Conservation (phyloP, 2,888 invertebrate genomes). For the Monochamus alternatus region DNA sequence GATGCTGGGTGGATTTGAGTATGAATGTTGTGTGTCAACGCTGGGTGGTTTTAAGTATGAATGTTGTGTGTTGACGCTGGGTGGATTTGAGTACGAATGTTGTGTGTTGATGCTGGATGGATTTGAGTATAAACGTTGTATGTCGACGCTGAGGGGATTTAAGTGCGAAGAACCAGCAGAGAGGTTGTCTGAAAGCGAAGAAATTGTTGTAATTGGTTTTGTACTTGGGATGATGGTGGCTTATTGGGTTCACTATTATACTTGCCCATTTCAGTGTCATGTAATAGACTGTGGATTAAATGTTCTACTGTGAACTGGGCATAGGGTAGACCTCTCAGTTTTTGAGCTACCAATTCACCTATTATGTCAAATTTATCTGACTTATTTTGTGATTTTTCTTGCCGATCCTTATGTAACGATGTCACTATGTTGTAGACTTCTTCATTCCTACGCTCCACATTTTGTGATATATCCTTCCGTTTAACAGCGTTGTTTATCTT, state of each 20-base stretch:
- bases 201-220: slow-evolving; percentile 25
- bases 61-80: no score
- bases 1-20: background rate
- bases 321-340: slow-evolving; percentile 32
- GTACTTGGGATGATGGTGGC: slow-evolving; percentile 30
- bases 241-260: slow-evolving; percentile 29
- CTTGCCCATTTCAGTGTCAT: slow-evolving; percentile 32
- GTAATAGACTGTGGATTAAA: slow-evolving; percentile 25
- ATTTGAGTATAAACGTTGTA: slow-evolving; percentile 7
- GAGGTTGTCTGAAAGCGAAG: slow-evolving; percentile 9
- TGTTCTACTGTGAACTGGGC: slow-evolving; percentile 30
- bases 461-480: slow-evolving; percentile 23
- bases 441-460: slow-evolving; percentile 29
- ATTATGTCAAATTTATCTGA: slow-evolving; percentile 31
- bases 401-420: slow-evolving; percentile 33
- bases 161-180: slow-evolving; percentile 17
- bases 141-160: slow-evolving; percentile 23
- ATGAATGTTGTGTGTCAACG: no score
- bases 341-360: slow-evolving; percentile 34
- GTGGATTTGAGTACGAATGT: no score
- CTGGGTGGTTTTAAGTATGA: no score
- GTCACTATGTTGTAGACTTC: slow-evolving; percentile 33
- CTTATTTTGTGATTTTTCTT: slow-evolving; percentile 32
- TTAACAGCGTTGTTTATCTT: slow-evolving; percentile 33
- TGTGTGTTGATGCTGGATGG: background rate